Evolutionary conservation across 2,888 invertebrate genomes (phyloP), one percentile per base, ranked within the genome.

Genomic region (Bombylius major): DNA sequence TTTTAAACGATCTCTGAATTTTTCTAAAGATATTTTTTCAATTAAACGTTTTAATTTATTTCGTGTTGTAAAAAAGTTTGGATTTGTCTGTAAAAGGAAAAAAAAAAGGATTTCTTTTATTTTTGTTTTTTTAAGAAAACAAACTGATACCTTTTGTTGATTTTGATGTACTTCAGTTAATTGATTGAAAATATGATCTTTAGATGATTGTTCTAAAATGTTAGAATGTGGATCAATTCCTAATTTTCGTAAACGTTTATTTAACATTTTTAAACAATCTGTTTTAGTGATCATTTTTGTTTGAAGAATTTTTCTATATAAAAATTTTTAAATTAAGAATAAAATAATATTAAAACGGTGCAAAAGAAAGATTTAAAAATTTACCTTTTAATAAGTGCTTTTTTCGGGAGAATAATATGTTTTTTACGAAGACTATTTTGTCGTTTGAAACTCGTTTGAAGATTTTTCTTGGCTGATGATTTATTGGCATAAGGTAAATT

Each of bases 41-140:
- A 71, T 66, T 50, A 69, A 64, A 51, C 65, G 66, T 5, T 66
- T 67, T 14, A 71, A 65, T 54, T 65, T 67, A 58, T 67, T 69
- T 36, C 72, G 66, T 4, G 67, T 69, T 4, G 64, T 65, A 58
- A 66, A 66, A 58, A 69, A 71, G 11, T 66, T 58, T 0, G 68
- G 65, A 59, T 66, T 58, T 55, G 66, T 65, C 69, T 70, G 34
- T 11, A 34, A 42, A 39, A 48, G 7, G n/a, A 12, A 52, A 52
- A 23, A 33, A 12, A 48, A 53, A 23, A 23, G 3, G 3, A 23
- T 23, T 2, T 23, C 3, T 23, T 23, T 23, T 23, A 23, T 23
- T 2, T 2, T 23, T 23, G 3, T 23, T 23, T 23, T 23, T 3
- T 23, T 23, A 23, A n/a, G 23, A 23, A 1, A 23, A 23, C 23